A percentile compares a stretch with the other conserved stretches of the same genome.
These are phyloP conservation scores for Drosophila sechellia DNA, from an alignment of 1,140 invertebrate species.

Conservation along the genomic window DNA sequence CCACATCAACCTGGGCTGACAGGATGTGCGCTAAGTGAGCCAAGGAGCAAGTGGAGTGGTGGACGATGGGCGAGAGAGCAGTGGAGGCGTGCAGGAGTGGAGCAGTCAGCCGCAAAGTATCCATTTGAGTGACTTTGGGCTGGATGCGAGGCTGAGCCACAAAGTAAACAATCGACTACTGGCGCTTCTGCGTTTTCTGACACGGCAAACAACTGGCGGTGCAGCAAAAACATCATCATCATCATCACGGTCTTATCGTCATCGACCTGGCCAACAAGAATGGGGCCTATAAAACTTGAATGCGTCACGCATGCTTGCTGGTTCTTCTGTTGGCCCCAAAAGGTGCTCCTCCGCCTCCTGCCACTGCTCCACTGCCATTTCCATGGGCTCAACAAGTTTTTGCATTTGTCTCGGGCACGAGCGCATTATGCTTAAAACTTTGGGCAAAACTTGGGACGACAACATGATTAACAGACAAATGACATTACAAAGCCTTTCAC, in stretches of 20 bases:
- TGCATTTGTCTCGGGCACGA: constrained; percentile 68
- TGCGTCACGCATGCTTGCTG: constrained; percentile 70
- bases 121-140: constrained; percentile 61
- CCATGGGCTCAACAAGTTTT: constrained; percentile 70
- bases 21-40: constrained; percentile 41
- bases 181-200: constrained; percentile 22
- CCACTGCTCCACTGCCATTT: not conserved
- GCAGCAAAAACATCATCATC: constrained; percentile 16
- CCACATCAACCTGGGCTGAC: constrained; percentile 24
- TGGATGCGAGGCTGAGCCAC: constrained; percentile 15
- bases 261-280: constrained; percentile 48
- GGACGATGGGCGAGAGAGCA: not conserved
- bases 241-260: not conserved
- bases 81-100: not conserved
- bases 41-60: constrained; percentile 1
- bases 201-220: constrained; percentile 35
- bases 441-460: constrained; percentile 70
- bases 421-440: constrained; percentile 78
- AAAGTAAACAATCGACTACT: constrained; percentile 30
- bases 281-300: constrained; percentile 67
- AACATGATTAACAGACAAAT: constrained; percentile 83
- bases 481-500: constrained; percentile 81
- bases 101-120: constrained; percentile 53
- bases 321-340: constrained; percentile 19
- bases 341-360: not conserved